Base-by-base conservation (phyloP, 2,888 invertebrate species). In the Tiliacea aurago region DNA sequence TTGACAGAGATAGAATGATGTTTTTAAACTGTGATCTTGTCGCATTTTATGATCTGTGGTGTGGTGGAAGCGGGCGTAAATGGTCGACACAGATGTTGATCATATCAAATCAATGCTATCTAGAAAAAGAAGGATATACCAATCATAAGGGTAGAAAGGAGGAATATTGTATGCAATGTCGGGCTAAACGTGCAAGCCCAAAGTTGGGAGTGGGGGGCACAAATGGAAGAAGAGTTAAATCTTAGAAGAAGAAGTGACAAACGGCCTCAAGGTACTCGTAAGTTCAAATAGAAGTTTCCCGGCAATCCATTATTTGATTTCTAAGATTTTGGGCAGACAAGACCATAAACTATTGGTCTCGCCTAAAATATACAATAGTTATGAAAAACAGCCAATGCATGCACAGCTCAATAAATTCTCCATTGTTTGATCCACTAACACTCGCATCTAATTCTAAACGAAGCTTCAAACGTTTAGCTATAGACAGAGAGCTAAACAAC, bases 401-500 rank as follows among this genome's bases (percentile, higher is more conserved):
- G 15, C 13, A 33, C 18, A 28, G 15, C 51, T n/a, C 33, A 51
- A 78, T 70, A 71, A 59, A 53, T 59, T 59, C 13, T 13, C 33
- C 37, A 59, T 59, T 64, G 63, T 76, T 64, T 63, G 43, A 63
- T 37, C 20, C 6, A 28, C 43, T 49, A 11, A 45, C 53, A 47
- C 41, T 72, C 15, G 15, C 23, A 67, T 63, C 51, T 58, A 28
- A 51, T 28, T 28, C 43, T 37, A 45, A 45, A 23, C 20, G 47
- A 55, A 53, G 6, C 9, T 62, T 10, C 11, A 43, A 59, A 13
- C 33, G 28, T 47, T 56, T 3, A 18, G n/a, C n/a, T 53, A 56
- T 23, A 80, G 61, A 33, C 41, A 59, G 28, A 49, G n/a, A 51
- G 43, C 47, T 28, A 49, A 81, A 66, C 56, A 53, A 28, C 58